Evolutionary conservation across 2,113 vertebrate genomes (phyloP).

Genomic region (Scartelaos histophorus): DNA sequence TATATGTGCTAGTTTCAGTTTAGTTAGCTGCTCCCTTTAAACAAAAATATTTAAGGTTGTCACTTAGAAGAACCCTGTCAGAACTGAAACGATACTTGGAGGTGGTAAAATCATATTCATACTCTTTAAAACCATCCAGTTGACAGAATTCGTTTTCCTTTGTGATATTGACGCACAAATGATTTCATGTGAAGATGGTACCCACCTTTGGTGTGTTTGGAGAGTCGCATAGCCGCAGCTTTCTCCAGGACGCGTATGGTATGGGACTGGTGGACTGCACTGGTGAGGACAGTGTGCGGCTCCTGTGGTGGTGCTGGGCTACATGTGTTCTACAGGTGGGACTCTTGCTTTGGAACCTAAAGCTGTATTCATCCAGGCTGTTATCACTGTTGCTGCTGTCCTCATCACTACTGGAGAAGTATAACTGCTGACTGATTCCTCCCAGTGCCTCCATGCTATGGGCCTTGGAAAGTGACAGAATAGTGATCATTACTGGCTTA

Average conservation of each 20-base stretch:
- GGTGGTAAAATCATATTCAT: too few species aligned
- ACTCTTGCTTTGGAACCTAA: slow-evolving; percentile 10
- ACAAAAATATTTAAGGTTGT: too few species aligned
- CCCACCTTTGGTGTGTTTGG: slow-evolving; percentile 88
- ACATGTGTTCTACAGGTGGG: slow-evolving; percentile 59
- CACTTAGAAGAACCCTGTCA: too few species aligned
- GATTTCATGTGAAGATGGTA: background rate
- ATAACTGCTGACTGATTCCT: slow-evolving; percentile 75
- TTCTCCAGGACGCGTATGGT: slow-evolving; percentile 78
- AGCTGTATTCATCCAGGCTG: slow-evolving; percentile 61
- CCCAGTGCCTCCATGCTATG: slow-evolving; percentile 62
- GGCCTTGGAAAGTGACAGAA: slow-evolving; percentile 1
- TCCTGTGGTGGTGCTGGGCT: slow-evolving; percentile 48
- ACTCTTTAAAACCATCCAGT: too few species aligned
- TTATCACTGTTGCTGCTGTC: slow-evolving; percentile 71
- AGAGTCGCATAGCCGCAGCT: slow-evolving; percentile 79
- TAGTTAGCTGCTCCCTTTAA: too few species aligned
- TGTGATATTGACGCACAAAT: background rate
- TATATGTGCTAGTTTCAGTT: too few species aligned
- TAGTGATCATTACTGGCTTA: background rate
- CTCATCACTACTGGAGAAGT: slow-evolving; percentile 84
- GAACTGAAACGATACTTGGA: too few species aligned
- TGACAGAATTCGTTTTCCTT: too few species aligned
- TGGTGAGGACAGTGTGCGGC: slow-evolving; percentile 47
- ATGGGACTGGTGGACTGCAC: slow-evolving; percentile 73